A percentile compares a stretch with the other conserved stretches of the same genome.
These are phyloP conservation scores for Trichacis sp. DNA, from an alignment of 2,888 invertebrate genomes.

Conservation along the genomic window DNA sequence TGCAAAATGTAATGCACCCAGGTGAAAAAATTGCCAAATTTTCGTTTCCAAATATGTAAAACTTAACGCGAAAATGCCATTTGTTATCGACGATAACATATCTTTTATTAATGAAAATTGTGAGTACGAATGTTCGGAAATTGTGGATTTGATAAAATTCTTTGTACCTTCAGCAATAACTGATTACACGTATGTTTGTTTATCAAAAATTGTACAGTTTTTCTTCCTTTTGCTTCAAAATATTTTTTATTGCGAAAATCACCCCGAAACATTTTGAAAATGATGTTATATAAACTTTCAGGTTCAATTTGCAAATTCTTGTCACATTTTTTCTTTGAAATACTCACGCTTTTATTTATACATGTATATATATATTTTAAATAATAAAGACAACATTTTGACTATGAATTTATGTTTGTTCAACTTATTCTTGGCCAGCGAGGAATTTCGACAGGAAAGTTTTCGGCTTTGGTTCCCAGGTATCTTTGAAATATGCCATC, in stretches of 20 bases:
- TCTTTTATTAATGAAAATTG: too few species aligned
- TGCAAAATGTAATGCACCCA: conserved; percentile 26
- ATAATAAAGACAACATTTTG: neutral
- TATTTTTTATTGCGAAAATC: neutral
- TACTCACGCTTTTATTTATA: neutral
- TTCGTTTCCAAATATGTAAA: neutral
- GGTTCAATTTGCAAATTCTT: neutral
- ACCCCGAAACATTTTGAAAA: too few species aligned
- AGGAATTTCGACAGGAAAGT: conserved; percentile 95
- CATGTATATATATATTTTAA: neutral
- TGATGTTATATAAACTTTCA: too few species aligned
- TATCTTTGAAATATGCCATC: conserved; percentile 90
- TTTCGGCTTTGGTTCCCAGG: conserved; percentile 84
- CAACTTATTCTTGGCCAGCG: conserved; percentile 72
- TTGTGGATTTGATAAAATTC: conserved; percentile 12
- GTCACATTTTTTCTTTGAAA: neutral
- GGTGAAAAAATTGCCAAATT: neutral
- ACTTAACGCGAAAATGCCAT: neutral
- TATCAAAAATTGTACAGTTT: conserved; percentile 26
- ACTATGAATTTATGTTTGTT: neutral
- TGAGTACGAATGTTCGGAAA: neutral
- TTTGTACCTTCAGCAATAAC: conserved; percentile 36
- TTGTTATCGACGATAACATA: too few species aligned
- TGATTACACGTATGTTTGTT: conserved; percentile 37
- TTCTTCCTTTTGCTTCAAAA: too few species aligned